A percentile compares a stretch with the other conserved stretches of the same genome.
Evolutionary conservation across 2,797 vertebrate species (phyloP).

Genomic region (Vireo griseus): DNA sequence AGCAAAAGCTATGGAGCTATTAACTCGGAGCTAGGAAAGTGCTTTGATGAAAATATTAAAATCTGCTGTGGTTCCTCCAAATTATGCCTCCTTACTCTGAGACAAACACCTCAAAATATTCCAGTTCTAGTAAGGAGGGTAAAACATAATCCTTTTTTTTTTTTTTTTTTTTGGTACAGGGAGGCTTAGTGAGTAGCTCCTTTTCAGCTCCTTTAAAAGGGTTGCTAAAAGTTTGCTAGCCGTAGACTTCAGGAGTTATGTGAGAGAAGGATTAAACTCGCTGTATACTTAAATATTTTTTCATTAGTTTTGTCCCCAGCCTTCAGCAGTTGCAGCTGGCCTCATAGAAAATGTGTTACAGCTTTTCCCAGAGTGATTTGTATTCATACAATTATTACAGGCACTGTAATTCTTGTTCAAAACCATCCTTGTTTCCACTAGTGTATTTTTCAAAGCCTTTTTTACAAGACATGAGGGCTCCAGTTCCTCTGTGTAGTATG

Average conservation of each 20-base stretch:
- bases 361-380: neutral
- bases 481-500: neutral
- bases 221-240: neutral
- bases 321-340: neutral
- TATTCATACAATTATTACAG: neutral
- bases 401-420: neutral
- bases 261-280: neutral
- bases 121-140: neutral
- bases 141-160: neutral
- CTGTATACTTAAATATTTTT: neutral
- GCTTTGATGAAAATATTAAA: conserved; percentile 12
- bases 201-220: neutral
- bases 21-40: neutral
- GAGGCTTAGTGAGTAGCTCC: neutral
- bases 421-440: neutral
- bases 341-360: neutral
- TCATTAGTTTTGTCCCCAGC: neutral
- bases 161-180: neutral
- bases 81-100: neutral
- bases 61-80: neutral
- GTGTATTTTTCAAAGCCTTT: neutral
- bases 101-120: neutral
- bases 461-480: neutral
- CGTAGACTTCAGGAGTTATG: fast-evolving
- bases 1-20: conserved; percentile 6